A percentile compares a stretch with the other conserved stretches of the same genome.
These are phyloP conservation scores for Lamprotornis superbus DNA, from an alignment of 2,113 vertebrate genomes.

Conservation along the genomic window DNA sequence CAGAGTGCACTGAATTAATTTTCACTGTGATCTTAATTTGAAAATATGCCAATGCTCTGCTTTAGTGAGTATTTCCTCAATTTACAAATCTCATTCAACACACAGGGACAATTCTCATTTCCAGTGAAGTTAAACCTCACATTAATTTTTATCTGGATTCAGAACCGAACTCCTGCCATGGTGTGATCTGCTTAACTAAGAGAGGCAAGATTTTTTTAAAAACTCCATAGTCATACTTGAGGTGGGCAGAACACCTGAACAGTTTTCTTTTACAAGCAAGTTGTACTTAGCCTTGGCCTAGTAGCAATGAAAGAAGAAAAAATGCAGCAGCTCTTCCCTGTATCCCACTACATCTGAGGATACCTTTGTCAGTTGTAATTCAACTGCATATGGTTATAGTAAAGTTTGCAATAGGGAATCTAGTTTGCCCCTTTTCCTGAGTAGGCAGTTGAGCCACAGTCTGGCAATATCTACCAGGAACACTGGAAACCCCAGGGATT, in stretches of 20 bases:
- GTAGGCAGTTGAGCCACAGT: background rate
- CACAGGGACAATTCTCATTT: background rate
- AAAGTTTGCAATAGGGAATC: background rate
- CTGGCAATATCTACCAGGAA: background rate
- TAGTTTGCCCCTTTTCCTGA: background rate
- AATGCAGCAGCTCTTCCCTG: background rate
- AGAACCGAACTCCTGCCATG: background rate
- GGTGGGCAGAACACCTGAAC: background rate
- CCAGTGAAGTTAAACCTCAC: background rate
- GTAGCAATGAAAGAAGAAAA: background rate
- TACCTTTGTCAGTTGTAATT: background rate
- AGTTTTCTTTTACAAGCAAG: background rate
- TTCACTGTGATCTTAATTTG: constrained; percentile 52
- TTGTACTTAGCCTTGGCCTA: background rate
- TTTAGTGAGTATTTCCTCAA: constrained; percentile 15
- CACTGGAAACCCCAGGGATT: background rate
- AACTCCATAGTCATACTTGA: background rate
- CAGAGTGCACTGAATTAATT: constrained; percentile 35
- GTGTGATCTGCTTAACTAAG: background rate
- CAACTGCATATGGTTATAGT: background rate
- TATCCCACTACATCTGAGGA: background rate
- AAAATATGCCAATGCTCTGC: constrained; percentile 20
- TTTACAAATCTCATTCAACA: constrained; percentile 25
- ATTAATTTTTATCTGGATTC: background rate
- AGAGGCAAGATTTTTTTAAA: background rate